Evolutionary conservation across 2,888 invertebrate genomes (phyloP).

Genomic region (Carabus problematicus): DNA sequence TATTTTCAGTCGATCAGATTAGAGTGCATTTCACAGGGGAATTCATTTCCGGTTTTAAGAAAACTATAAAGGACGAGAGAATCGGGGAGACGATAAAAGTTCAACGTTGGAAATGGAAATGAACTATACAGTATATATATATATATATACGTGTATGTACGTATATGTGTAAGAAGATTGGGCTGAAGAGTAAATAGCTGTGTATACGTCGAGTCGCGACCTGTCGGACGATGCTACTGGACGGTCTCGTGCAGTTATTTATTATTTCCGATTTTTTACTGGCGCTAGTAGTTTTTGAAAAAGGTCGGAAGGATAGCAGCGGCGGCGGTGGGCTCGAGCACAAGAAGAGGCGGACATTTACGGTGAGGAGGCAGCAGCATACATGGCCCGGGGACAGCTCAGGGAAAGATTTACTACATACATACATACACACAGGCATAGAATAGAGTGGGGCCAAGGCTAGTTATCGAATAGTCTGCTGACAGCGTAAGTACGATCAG

Average conservation of each 20-base stretch:
- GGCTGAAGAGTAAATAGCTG: too few relatives aligned
- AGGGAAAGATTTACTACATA: constrained; percentile 3
- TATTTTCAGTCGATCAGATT: too few relatives aligned
- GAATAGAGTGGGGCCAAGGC: neutral
- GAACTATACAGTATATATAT: too few relatives aligned
- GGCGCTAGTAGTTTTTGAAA: constrained; percentile 33
- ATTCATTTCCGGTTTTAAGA: too few relatives aligned
- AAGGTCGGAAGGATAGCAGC: constrained; percentile 39
- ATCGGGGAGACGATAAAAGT: too few relatives aligned
- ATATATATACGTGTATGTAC: too few relatives aligned
- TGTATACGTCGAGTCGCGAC: too few relatives aligned
- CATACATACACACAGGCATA: neutral
- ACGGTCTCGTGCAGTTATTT: constrained; percentile 29
- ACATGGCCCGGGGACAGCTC: neutral
- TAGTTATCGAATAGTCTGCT: constrained; percentile 13
- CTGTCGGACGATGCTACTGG: neutral
- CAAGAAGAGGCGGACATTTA: neutral
- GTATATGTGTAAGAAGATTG: too few relatives aligned
- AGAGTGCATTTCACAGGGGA: too few relatives aligned
- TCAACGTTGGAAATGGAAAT: too few relatives aligned
- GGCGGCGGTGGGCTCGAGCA: neutral
- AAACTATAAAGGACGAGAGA: too few relatives aligned
- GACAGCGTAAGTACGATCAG: too few relatives aligned
- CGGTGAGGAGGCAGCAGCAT: neutral
- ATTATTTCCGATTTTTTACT: constrained; percentile 42